Evolutionary conservation across 1,140 invertebrate species (phyloP), one percentile per base, ranked within the genome.

Genomic region (Elymnias hypermnestra): DNA sequence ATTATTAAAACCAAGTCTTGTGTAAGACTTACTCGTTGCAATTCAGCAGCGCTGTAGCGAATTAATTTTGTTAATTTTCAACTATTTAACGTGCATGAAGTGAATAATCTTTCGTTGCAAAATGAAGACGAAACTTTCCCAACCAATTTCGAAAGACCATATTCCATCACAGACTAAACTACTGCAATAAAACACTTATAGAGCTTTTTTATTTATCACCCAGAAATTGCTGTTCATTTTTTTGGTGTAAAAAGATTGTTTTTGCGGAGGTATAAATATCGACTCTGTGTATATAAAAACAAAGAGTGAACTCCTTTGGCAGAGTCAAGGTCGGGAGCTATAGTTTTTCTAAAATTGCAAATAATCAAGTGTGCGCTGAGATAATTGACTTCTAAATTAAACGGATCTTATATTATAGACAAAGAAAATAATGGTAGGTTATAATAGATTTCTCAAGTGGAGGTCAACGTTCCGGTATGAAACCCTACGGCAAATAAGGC

Each of bases 1-100:
- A 26, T 26, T 26, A n/a, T 9, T n/a, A 9, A 9, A 26, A 26
- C 10, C 25, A 9, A 3, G 3, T 33, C 29, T 33, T 33, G 29
- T 8, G 29, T 33, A 33, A 19, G 7, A 41, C 7, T 4, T 21
- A 37, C 6, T 8, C 14, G 13, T 2, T 33, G 8, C 29, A 33
- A 15, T 15, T 33, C 15, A 8, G 29, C 7, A 33, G 15, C 29
- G 14, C 10, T 29, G 26, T 33, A 12, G 14, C 29, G 6, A 33
- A 33, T 33, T 33, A 33, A 33, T 33, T n/a, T 33, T 33, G 29
- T 15, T 8, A 33, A 15, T 33, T 33, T 15, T 15, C 14, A 33
- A 33, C 29, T 1, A 33, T 33, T 33, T 33, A 33, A 33, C 29
- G 14, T 33, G 29, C 29, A 33, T 15, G 14, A 33, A 33, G 29